Percentiles rank a stretch among this genome's conserved stretches.
Evolutionary conservation across 2,113 vertebrate genomes (phyloP).

Genomic region (Corvus moneduloides): DNA sequence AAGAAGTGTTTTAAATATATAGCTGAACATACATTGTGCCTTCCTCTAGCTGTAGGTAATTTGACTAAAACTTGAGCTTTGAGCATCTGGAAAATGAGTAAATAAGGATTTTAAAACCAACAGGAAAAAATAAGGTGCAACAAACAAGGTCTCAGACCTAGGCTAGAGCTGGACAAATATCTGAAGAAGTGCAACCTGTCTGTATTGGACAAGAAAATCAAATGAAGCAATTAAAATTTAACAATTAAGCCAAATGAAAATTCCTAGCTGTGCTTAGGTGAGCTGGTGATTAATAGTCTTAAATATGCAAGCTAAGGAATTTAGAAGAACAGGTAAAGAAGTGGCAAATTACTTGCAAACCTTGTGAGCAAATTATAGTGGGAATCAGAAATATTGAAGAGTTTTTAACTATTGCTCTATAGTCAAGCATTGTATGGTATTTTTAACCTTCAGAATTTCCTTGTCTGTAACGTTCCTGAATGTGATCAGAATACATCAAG

Average conservation of each 20-base stretch:
- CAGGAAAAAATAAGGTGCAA: neutral
- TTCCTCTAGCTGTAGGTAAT: neutral
- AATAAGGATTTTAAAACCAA: neutral
- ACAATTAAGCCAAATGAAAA: neutral
- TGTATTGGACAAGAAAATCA: neutral
- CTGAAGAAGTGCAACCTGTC: neutral
- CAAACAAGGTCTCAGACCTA: neutral
- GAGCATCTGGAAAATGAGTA: neutral
- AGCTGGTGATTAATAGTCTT: neutral
- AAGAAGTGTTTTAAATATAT: neutral
- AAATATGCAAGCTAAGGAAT: neutral
- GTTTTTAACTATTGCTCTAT: neutral
- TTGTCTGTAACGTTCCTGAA: neutral
- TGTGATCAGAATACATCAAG: neutral
- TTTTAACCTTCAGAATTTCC: neutral
- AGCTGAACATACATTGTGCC: neutral
- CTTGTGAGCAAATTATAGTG: neutral
- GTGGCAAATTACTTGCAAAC: neutral
- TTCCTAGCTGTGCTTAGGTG: neutral
- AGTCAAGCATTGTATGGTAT: neutral
- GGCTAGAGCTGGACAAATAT: neutral
- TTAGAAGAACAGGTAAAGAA: neutral
- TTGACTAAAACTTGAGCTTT: neutral
- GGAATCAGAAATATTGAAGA: neutral
- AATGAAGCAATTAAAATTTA: neutral